These are phyloP conservation scores for Tubulanus polymorphus DNA, from an alignment of 2,888 invertebrate genomes.

Conservation along the genomic window DNA sequence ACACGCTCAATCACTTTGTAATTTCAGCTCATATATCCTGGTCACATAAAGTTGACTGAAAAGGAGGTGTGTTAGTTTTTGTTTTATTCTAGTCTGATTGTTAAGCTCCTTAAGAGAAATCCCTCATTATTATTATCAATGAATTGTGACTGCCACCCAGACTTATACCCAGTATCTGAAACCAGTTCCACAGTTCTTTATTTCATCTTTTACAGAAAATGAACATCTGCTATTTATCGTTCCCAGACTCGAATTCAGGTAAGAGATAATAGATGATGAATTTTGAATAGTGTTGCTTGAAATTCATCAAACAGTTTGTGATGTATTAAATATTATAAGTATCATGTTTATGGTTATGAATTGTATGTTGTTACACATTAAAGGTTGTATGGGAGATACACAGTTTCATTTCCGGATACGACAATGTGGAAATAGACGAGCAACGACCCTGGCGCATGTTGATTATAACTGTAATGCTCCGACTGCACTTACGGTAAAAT, in stretches of 20 bases:
- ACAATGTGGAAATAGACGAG: slow-evolving; percentile 60
- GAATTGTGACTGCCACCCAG: no score
- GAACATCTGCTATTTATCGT: slow-evolving; percentile 91
- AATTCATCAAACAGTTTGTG: slow-evolving; percentile 8
- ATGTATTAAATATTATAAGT: no score
- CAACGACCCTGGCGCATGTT: slow-evolving; percentile 51
- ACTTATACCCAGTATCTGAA: no score
- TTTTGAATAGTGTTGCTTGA: slow-evolving; percentile 1
- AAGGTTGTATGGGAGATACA: slow-evolving; percentile 95
- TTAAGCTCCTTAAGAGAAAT: not conserved
- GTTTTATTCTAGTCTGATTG: slow-evolving; percentile 4
- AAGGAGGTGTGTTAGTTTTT: slow-evolving; percentile 50
- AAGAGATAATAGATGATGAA: slow-evolving; percentile 11
- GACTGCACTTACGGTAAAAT: slow-evolving; percentile 51
- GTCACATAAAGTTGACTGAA: slow-evolving; percentile 62
- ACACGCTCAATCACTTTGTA: slow-evolving; percentile 24
- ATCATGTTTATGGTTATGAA: slow-evolving; percentile 1
- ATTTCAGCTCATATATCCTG: slow-evolving; percentile 73
- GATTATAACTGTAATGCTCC: slow-evolving; percentile 65
- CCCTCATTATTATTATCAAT: not conserved
- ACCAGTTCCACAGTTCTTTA: no score
- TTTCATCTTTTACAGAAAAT: slow-evolving; percentile 48
- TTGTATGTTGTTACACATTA: slow-evolving; percentile 4
- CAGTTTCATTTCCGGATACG: slow-evolving; percentile 92
- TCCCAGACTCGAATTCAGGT: slow-evolving; percentile 95